Conservation (phyloP, 2,113 vertebrate genomes). For the Scartelaos histophorus region DNA sequence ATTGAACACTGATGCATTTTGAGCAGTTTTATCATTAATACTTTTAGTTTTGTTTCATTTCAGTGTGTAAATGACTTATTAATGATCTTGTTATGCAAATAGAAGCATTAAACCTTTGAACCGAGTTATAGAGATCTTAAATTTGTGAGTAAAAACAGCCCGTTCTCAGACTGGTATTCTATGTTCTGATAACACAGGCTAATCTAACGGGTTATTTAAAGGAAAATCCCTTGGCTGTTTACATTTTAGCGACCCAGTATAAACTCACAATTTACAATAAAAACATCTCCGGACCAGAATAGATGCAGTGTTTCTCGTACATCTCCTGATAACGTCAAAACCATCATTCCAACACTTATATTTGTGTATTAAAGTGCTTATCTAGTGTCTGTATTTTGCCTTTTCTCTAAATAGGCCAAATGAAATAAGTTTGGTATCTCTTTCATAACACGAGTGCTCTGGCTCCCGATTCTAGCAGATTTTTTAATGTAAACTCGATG, state of each 20-base stretch:
- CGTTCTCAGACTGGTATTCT: neutral
- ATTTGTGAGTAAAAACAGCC: neutral
- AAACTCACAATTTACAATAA: neutral
- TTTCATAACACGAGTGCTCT: neutral
- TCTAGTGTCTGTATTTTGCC: neutral
- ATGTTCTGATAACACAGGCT: neutral
- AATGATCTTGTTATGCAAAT: too few relatives aligned
- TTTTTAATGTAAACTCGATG: neutral
- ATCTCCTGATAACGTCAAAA: constrained; percentile 1
- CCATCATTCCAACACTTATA: neutral
- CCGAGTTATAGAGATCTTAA: neutral
- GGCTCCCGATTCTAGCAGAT: constrained; percentile 1
- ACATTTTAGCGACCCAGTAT: neutral
- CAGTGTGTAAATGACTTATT: too few relatives aligned
- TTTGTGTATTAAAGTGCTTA: neutral
- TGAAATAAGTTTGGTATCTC: neutral
- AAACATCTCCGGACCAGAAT: neutral
- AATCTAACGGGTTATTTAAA: neutral
- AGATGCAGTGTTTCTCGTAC: neutral
- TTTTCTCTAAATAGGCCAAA: neutral
- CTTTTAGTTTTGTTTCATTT: too few relatives aligned
- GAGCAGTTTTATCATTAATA: too few relatives aligned
- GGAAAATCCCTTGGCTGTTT: neutral
- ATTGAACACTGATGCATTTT: too few relatives aligned
- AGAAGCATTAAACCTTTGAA: too few relatives aligned